Percentiles rank a stretch among this genome's conserved stretches.
Conservation (phyloP, 2,113 vertebrate species). For the Salvator merianae region DNA sequence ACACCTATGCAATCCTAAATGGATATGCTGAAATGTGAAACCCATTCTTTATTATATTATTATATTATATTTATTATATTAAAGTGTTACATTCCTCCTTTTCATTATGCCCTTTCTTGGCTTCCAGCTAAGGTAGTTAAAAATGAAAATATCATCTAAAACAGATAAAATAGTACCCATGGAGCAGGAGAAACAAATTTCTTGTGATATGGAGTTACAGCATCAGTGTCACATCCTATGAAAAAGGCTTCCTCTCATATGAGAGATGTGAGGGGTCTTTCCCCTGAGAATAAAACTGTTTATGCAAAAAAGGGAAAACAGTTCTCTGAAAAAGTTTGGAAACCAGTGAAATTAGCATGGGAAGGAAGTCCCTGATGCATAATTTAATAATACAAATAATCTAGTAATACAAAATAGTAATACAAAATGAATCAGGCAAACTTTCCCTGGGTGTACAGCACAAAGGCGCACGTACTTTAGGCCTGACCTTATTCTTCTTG, state of each 20-base stretch:
- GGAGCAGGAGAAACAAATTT: background rate
- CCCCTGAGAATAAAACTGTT: background rate
- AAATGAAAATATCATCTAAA: too few species aligned
- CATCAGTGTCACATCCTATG: background rate
- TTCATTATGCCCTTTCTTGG: too few species aligned
- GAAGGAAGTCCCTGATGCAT: background rate
- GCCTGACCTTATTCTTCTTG: too few species aligned
- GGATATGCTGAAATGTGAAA: too few species aligned
- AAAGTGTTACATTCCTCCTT: too few species aligned
- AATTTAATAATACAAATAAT: background rate
- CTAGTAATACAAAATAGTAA: background rate
- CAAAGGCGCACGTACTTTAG: background rate
- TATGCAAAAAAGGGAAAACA: background rate
- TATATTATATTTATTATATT: too few species aligned
- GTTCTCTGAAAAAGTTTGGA: background rate
- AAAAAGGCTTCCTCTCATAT: background rate
- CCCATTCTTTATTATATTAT: too few species aligned
- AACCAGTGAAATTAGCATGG: background rate
- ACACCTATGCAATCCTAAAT: too few species aligned
- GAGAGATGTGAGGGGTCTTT: background rate
- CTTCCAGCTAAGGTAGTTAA: too few species aligned
- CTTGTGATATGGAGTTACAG: background rate
- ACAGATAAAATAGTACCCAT: background rate
- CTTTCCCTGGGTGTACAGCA: background rate
- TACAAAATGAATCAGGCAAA: background rate